Percentiles rank a stretch among this genome's conserved stretches.
Evolutionary conservation across 2,113 vertebrate genomes (phyloP).

Genomic region (Ceuthmochares aereus): DNA sequence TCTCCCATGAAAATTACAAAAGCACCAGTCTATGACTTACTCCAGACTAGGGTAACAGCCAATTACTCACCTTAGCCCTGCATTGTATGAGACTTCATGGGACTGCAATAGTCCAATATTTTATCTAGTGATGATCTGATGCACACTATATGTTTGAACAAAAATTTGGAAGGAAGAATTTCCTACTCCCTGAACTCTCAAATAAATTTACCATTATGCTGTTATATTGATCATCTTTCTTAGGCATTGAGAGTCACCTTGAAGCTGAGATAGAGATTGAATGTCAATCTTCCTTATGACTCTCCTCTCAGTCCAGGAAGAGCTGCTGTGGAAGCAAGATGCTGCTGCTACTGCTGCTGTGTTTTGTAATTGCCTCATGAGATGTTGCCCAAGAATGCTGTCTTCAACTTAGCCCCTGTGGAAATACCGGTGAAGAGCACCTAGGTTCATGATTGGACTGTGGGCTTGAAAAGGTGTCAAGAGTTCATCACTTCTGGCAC

Average conservation of each 20-base stretch:
- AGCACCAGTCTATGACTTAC: neutral
- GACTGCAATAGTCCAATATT: neutral
- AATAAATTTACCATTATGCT: neutral
- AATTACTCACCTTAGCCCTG: neutral
- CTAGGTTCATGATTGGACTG: fast-evolving
- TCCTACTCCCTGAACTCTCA: neutral
- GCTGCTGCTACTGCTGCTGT: neutral
- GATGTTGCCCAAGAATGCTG: neutral
- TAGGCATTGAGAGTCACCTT: neutral
- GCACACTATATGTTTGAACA: neutral
- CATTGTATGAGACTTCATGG: neutral
- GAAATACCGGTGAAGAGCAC: neutral
- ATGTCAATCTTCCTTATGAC: fast-evolving
- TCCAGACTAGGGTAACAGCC: neutral
- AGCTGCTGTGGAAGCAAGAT: neutral
- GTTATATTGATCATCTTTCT: neutral
- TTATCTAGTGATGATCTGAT: neutral
- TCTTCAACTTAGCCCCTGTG: neutral
- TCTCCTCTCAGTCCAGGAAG: neutral
- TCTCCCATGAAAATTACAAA: neutral
- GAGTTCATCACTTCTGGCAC: neutral
- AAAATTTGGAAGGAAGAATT: neutral
- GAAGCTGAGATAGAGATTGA: neutral
- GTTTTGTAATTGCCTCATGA: neutral
- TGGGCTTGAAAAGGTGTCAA: neutral